Conservation (phyloP, 2,888 invertebrate species). For the Melanotus villosus region DNA sequence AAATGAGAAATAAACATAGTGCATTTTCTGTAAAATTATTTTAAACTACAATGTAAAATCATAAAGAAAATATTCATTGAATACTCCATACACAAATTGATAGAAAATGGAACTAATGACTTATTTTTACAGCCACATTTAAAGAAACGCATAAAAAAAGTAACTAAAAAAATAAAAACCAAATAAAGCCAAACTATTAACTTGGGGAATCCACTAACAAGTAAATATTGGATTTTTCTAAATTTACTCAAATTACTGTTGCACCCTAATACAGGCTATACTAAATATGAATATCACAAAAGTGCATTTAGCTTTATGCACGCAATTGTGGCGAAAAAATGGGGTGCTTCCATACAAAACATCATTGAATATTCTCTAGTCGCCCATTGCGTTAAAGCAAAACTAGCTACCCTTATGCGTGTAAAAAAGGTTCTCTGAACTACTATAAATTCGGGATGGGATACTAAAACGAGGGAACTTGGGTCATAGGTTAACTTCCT, state of each 20-base stretch:
- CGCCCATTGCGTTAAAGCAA: constrained; percentile 36
- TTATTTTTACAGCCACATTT: no score
- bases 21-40: no score
- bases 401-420: background rate
- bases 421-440: background rate
- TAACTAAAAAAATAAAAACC: no score
- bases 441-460: constrained; percentile 46
- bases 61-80: no score
- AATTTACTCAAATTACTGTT: constrained; percentile 15
- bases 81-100: no score
- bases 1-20: no score
- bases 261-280: constrained; percentile 29
- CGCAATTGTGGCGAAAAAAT: constrained; percentile 64
- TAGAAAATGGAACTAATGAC: no score
- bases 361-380: constrained; percentile 50
- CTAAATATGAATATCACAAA: constrained; percentile 55
- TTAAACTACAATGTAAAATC: no score
- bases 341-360: constrained; percentile 62
- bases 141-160: no score
- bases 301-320: constrained; percentile 60
- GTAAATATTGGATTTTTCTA: no score
- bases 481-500: constrained; percentile 63
- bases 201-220: no score
- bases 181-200: no score
- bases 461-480: constrained; percentile 52